Base-by-base conservation (phyloP, 2,113 vertebrate species). In the Chamaetylas fuelleborni region DNA sequence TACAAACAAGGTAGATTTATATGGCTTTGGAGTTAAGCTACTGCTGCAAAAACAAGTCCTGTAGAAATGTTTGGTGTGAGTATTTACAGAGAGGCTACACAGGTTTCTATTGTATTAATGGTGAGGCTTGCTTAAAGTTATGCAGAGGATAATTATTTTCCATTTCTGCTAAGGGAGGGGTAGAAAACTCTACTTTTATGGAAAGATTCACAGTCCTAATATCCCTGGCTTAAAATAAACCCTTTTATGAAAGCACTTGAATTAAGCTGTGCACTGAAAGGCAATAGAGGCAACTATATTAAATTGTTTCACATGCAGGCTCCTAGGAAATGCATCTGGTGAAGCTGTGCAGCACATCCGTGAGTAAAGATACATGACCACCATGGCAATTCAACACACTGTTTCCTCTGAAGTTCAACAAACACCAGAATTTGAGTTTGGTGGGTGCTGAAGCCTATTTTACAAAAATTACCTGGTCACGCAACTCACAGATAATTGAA, bases 1-100 rank as follows among this genome's bases (percentile, higher is more conserved):
- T 95, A 94, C 88, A 95, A 94, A 93, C 88, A 92, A 72, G 72
- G 77, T 89, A 89, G 90, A 87, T 94, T 96, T 96, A 93, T 94
- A 80, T 12, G 22, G 47, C 82, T 86, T 91, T 85, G 66, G 57
- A 96, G 78, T 83, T 89, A 91, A 92, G 89, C 95, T 97, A 93
- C 96, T 93, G 62, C 86, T 96, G 50, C 58, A 85, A 92, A 92
- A 93, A 83, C 28, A 86, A 82, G 70, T 92, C 57, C 34, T 4
- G 1, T 51, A 47, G 88, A 92, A 96, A 72, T 66, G 62, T 82
- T 91, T 93, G 20, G 69, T 91, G 70, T 58, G 33, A 84, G 60
- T 88, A 70, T 74, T 92, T 95, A 58, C 62, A 81, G 43, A 86
- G 80, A 65, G n/a, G 22, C 16, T 96, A n/a, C 26, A 34, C 29